Evolutionary conservation across 2,113 vertebrate species (phyloP).

Genomic region (Chinchilla lanigera): DNA sequence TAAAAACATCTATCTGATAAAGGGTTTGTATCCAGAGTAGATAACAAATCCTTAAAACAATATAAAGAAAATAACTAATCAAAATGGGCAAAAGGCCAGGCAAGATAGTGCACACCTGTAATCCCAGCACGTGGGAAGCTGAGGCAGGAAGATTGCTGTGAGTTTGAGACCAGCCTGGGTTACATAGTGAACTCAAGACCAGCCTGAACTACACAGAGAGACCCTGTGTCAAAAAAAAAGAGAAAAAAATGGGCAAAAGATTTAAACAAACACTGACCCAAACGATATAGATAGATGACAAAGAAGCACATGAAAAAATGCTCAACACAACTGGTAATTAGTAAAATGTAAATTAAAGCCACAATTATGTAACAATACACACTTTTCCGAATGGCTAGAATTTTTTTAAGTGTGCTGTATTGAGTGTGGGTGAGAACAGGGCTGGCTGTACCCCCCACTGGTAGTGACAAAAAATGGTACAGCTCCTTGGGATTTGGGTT

Average conservation of each 20-base stretch:
- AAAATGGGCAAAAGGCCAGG: neutral
- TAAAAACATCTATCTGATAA: neutral
- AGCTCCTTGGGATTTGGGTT: accelerated
- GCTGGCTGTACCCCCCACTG: accelerated
- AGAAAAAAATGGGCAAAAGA: neutral
- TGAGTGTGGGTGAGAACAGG: accelerated
- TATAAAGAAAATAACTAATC: neutral
- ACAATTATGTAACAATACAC: neutral
- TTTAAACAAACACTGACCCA: neutral
- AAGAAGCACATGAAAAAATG: neutral
- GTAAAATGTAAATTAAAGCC: neutral
- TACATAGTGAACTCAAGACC: no score
- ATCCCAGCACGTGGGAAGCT: neutral
- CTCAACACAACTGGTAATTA: neutral
- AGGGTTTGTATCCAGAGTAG: no score
- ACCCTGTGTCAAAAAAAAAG: no score
- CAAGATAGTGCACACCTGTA: neutral
- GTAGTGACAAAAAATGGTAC: accelerated
- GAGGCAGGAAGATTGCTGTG: neutral
- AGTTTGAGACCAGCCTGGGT: no score
- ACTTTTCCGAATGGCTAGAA: neutral
- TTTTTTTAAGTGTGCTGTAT: accelerated
- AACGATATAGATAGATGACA: no score
- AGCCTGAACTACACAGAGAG: no score
- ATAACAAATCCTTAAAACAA: neutral